These are phyloP conservation scores for Elephantulus edwardii DNA, from an alignment of 2,113 vertebrate genomes.

Conservation along the genomic window DNA sequence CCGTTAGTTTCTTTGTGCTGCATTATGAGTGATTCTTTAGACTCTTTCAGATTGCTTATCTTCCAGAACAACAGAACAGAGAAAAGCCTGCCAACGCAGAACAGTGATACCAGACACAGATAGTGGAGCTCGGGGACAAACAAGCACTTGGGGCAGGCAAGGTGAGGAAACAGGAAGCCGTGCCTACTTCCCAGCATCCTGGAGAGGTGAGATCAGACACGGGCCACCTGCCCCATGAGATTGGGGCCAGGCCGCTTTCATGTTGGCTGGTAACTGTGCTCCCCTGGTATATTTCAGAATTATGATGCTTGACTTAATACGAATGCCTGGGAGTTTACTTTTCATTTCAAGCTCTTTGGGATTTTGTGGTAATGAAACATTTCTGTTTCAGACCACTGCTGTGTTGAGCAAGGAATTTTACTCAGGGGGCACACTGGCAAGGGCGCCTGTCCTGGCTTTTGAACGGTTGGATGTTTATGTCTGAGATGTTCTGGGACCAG, in stretches of 20 bases:
- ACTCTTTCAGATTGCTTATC: not conserved
- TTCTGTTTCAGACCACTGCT: not conserved
- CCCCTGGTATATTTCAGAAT: not conserved
- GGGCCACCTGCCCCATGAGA: not conserved
- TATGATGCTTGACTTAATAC: conserved; percentile 36
- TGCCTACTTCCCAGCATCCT: too few species aligned
- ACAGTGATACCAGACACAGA: not conserved
- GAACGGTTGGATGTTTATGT: not conserved
- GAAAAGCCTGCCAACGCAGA: fast-evolving
- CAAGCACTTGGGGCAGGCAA: not conserved
- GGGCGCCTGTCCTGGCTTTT: conserved; percentile 33
- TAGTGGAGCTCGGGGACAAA: not conserved
- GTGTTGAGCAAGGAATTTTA: conserved; percentile 54
- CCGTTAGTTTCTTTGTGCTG: not conserved
- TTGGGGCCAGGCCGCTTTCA: not conserved
- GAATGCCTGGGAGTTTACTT: not conserved
- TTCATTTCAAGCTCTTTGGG: conserved; percentile 45
- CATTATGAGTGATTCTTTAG: not conserved
- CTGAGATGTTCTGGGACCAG: not conserved
- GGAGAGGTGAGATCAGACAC: not conserved
- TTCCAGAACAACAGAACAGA: not conserved
- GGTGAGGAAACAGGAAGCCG: not conserved
- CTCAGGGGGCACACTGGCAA: conserved; percentile 18
- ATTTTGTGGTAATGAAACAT: conserved; percentile 68
- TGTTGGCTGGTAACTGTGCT: not conserved